A percentile compares a stretch with the other conserved stretches of the same genome.
These are phyloP conservation scores for Malacoctenus gilli DNA, from an alignment of 2,797 vertebrate species.

Conservation along the genomic window DNA sequence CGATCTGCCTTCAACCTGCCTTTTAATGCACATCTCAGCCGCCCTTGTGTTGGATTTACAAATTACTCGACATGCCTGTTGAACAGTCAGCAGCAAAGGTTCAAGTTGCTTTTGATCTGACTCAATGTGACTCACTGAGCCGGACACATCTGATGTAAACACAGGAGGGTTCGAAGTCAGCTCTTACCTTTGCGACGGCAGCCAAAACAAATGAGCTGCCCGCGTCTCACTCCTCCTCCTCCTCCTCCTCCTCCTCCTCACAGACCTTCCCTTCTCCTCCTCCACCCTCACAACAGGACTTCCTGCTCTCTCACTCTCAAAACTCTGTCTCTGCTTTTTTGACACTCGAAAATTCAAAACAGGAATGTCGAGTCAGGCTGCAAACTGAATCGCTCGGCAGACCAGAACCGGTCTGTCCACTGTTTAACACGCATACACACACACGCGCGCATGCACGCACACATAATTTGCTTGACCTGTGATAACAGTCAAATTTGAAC, in stretches of 20 bases:
- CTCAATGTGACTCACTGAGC: background rate
- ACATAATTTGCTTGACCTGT: too few species aligned
- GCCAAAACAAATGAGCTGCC: conserved; percentile 7
- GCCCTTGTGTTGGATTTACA: background rate
- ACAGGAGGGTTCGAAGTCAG: background rate
- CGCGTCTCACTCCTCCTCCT: conserved; percentile 4
- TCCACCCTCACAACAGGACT: conserved; percentile 10
- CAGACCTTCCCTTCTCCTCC: background rate
- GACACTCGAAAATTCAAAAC: conserved; percentile 35
- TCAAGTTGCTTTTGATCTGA: background rate
- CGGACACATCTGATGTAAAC: too few species aligned
- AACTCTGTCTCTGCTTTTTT: conserved; percentile 22
- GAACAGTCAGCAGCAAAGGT: background rate
- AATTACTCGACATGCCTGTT: background rate
- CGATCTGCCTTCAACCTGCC: too few species aligned
- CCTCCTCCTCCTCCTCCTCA: background rate
- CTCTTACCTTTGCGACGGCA: conserved; percentile 42
- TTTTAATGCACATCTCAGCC: too few species aligned
- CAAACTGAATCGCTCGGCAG: conserved; percentile 3
- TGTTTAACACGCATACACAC: background rate
- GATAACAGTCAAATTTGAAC: too few species aligned
- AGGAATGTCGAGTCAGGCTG: conserved; percentile 53
- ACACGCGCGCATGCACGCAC: background rate
- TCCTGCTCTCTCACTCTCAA: conserved; percentile 3
- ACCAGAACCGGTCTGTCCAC: conserved; percentile 45